Base-by-base conservation (phyloP, 2,888 invertebrate genomes). In the Cheilosia vulpina region DNA sequence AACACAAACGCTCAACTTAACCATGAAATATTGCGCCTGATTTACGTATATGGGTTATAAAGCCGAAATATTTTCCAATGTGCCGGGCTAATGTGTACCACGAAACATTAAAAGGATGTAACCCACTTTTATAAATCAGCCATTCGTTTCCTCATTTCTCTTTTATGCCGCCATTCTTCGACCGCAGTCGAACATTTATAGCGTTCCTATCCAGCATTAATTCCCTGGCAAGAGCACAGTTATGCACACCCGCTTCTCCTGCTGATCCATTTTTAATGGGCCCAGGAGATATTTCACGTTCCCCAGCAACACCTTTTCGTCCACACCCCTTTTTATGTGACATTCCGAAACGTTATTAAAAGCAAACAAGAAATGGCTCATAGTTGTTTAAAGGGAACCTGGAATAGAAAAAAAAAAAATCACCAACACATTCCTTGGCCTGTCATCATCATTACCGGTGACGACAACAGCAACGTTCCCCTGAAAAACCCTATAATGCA, bases 231-330 rank as follows among this genome's bases (percentile, higher is more conserved):
- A 24, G 27, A 43, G 34, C 15, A 41, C 43, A 45, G 13, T 24
- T 15, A 53, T 50, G 21, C 15, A 52, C 50, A 45, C 41, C 21
- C n/a, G n/a, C n/a, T 57, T 6, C 17, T 6, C 4, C 38, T n/a
- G 66, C 24, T 73, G 72, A 73, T 73, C 63, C 72, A 83, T 83
- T 83, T 77, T 78, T 73, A 83, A 83, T 83, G 62, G 77, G 57
- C 43, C 55, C 55, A 47, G 17, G n/a, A 43, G 13, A 38, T 58
- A 76, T 76, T 71, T 2, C 21, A 21, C 21, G 21, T 21, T 45
- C 15, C 41, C 19, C 24, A 24, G 19, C 19, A 17, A 0, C 6
- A 9, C 72, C 19, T 1, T 19, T 11, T 27, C 17, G 6, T 47
- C 17, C 43, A 55, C 43, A 55, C 27, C 19, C 13, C 5, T 66